These are phyloP conservation scores for Cephus spinipes DNA, from an alignment of 2,888 invertebrate species.

Conservation along the genomic window DNA sequence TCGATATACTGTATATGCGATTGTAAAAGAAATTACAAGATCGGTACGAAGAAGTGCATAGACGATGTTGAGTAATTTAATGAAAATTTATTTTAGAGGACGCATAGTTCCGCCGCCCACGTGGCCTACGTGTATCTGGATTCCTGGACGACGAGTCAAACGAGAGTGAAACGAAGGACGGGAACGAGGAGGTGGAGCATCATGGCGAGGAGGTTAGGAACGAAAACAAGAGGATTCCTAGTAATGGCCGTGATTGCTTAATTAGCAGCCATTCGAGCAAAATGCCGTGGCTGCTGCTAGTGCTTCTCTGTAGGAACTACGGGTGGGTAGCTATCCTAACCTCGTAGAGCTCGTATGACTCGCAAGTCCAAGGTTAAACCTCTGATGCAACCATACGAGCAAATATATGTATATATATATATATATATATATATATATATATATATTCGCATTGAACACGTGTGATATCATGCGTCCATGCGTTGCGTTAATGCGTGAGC, in stretches of 20 bases:
- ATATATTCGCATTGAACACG: not conserved
- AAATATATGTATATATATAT: not conserved
- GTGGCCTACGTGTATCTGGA: not conserved
- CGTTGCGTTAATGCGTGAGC: not conserved
- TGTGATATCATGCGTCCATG: not conserved
- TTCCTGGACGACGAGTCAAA: not conserved
- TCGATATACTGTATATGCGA: no score
- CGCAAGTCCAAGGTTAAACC: conserved; percentile 54
- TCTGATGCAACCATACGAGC: conserved; percentile 5
- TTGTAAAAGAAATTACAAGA: no score
- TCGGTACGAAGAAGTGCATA: no score
- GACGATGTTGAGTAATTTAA: no score
- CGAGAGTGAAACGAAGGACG: not conserved
- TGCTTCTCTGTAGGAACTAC: conserved; percentile 52
- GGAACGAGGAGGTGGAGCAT: no score
- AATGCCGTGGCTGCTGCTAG: conserved; percentile 13
- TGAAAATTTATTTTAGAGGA: no score
- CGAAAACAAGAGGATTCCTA: conserved; percentile 16
- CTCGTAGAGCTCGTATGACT: conserved; percentile 35
- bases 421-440: not conserved
- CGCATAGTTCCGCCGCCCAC: not conserved
- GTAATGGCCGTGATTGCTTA: conserved; percentile 52
- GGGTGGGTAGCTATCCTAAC: conserved; percentile 58
- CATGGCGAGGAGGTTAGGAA: not conserved
- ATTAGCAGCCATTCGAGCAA: conserved; percentile 51